Percentiles rank a stretch among this genome's conserved stretches.
phyloP scores from a whole-genome alignment of 1,140 invertebrate species.

The Calosoma granatense region DNA sequence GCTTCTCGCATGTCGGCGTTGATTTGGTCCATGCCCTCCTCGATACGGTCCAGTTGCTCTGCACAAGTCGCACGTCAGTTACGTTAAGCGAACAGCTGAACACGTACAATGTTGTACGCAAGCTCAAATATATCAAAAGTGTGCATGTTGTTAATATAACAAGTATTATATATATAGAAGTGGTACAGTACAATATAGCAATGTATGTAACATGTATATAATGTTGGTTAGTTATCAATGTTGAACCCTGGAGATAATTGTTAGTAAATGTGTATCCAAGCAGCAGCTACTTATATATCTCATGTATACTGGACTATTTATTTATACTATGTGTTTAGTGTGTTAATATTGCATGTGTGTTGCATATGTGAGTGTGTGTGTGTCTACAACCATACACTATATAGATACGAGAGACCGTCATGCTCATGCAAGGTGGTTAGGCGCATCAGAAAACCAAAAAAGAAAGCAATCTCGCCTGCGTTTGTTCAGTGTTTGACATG shows the following conservation, averaged over 20 bases:
- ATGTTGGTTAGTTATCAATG: too few species aligned
- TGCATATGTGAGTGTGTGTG: too few species aligned
- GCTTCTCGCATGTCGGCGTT: slow-evolving; percentile 99
- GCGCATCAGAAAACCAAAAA: slow-evolving; percentile 4
- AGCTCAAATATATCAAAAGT: neutral
- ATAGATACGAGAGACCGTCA: neutral
- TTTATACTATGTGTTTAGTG: too few species aligned
- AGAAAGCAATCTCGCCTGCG: neutral
- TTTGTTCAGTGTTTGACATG: neutral
- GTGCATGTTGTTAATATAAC: neutral
- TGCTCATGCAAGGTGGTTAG: neutral
- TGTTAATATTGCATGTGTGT: too few species aligned
- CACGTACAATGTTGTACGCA: slow-evolving; percentile 10
- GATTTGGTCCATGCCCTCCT: slow-evolving; percentile 99
- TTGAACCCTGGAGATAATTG: too few species aligned
- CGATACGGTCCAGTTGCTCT: slow-evolving; percentile 99
- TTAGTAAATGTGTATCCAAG: too few species aligned
- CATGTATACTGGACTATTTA: too few species aligned
- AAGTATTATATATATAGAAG: too few species aligned
- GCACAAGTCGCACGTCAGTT: slow-evolving; percentile 23
- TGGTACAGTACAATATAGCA: too few species aligned
- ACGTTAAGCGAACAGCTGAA: slow-evolving; percentile 7
- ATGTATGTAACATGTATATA: too few species aligned
- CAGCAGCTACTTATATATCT: too few species aligned
- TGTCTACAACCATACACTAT: slow-evolving; percentile 6